Evolutionary conservation across 1,140 invertebrate genomes (phyloP), one percentile per base, ranked within the genome.

Genomic region (Drosophila rufa): DNA sequence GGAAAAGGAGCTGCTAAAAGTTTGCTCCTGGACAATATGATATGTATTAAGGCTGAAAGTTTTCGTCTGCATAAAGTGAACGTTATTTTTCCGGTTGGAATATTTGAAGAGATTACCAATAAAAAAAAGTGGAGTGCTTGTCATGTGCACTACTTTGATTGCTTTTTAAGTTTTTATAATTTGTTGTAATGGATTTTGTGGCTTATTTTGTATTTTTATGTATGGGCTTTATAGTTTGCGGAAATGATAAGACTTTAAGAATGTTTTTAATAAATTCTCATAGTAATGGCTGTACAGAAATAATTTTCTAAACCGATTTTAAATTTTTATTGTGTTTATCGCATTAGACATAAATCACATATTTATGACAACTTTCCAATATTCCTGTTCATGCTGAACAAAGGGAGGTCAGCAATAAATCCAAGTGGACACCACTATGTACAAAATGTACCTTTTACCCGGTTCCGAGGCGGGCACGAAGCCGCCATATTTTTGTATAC

Each of bases 11-110:
- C 38, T 43, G 45, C 25, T 30, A 47, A 59, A 70, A 60, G 53
- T 73, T 60, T 40, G 53, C 45, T 73, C 45, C n/a, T 27, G 66
- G 69, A 73, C 46, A 42, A 60, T 50, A 59, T 51, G 67, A 73
- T 73, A 73, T 71, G 55, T 73, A 73, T 73, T 73, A 73, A 43
- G 67, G 70, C 38, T n/a, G 30, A 74, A 74, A 74, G 38, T 74
- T 74, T 50, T n/a, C 38, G 43, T 14, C 43, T 22, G 51, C 67
- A 70, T 53, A 30, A 65, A 42, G 25, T 36, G 36, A 47, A 12
- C 22, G 48, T 73, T 60, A 71, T 73, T 73, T 60, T 74, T 74
- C 46, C 38, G 30, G 15, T 38, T 73, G 30, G 67, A 59, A 73
- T 59, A 73, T 59, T 48, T 71, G 66, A 43, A 50, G 48, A 70